Percentiles rank a stretch among this genome's conserved stretches.
Evolutionary conservation across 2,888 invertebrate species (phyloP).

Genomic region (Deilephila porcellus): DNA sequence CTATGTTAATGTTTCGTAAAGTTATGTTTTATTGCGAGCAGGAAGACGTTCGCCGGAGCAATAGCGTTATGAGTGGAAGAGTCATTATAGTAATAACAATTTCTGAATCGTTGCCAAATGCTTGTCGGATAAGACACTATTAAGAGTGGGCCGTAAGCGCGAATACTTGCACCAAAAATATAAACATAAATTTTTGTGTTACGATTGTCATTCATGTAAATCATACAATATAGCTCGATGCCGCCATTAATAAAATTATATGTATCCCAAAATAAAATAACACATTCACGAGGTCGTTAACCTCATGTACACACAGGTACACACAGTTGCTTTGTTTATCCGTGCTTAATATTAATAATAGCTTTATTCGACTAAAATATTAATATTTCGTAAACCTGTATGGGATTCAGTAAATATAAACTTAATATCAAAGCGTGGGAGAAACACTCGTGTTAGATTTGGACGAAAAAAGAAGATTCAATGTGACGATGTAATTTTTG

Average conservation of each 20-base stretch:
- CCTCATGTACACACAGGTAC: conserved; percentile 16
- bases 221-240: conserved; percentile 52
- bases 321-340: background rate
- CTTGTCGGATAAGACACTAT: conserved; percentile 59
- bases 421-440: conserved; percentile 6
- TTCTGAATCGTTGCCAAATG: conserved; percentile 75
- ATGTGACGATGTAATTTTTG: conserved; percentile 72
- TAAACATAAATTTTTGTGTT: conserved; percentile 60
- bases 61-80: conserved; percentile 76
- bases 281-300: conserved; percentile 35
- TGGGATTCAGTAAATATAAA: background rate
- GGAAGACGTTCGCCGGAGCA: conserved; percentile 70
- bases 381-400: background rate
- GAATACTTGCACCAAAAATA: conserved; percentile 67
- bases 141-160: conserved; percentile 61
- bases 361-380: background rate
- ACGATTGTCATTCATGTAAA: conserved; percentile 56
- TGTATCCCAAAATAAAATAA: conserved; percentile 36
- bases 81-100: conserved; percentile 79
- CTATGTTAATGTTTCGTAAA: conserved; percentile 32
- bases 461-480: conserved; percentile 46
- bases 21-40: conserved; percentile 66
- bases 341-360: background rate
- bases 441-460: conserved; percentile 24
- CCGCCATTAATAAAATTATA: conserved; percentile 28